Conservation (phyloP, 1,140 invertebrate species). For the Drosophila ficusphila region DNA sequence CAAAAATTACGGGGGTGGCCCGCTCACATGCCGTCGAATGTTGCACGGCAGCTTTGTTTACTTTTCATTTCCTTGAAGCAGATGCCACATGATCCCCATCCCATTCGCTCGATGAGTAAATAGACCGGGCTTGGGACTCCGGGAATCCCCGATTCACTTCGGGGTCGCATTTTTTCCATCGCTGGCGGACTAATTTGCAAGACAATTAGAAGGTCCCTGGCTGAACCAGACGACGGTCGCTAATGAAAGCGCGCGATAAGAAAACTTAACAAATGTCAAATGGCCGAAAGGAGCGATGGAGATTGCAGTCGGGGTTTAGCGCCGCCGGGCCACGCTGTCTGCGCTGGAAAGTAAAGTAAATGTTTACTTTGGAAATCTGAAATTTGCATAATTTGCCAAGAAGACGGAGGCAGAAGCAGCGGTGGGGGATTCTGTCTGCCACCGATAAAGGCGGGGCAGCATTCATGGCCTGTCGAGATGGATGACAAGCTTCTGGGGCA, state of each 20-base stretch:
- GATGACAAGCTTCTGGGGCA: conserved; percentile 11
- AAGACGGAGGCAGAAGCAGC: conserved; percentile 1
- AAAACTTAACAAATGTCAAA: conserved; percentile 75
- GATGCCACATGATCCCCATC: conserved; percentile 56
- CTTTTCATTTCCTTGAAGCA: conserved; percentile 79
- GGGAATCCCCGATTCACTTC: conserved; percentile 25
- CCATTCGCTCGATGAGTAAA: conserved; percentile 42
- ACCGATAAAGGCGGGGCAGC: conserved; percentile 64
- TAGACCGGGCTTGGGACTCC: conserved; percentile 54
- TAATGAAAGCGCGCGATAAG: conserved; percentile 79
- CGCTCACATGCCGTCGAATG: conserved; percentile 27
- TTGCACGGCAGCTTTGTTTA: conserved; percentile 54
- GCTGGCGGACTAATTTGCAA: conserved; percentile 74
- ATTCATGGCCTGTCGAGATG: conserved; percentile 56
- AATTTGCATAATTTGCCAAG: conserved; percentile 83
- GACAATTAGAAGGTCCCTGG: conserved; percentile 79
- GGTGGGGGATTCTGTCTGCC: conserved; percentile 21
- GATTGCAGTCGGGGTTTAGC: conserved; percentile 10
- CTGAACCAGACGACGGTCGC: conserved; percentile 52
- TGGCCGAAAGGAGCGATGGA: conserved; percentile 24
- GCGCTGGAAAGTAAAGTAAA: conserved; percentile 82
- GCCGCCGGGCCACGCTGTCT: conserved; percentile 49
- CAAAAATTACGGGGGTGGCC: conserved; percentile 50
- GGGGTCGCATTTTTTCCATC: conserved; percentile 47
- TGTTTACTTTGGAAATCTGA: conserved; percentile 81